phyloP scores from a whole-genome alignment of 2,888 invertebrate genomes.

The Harpalus rufipes region DNA sequence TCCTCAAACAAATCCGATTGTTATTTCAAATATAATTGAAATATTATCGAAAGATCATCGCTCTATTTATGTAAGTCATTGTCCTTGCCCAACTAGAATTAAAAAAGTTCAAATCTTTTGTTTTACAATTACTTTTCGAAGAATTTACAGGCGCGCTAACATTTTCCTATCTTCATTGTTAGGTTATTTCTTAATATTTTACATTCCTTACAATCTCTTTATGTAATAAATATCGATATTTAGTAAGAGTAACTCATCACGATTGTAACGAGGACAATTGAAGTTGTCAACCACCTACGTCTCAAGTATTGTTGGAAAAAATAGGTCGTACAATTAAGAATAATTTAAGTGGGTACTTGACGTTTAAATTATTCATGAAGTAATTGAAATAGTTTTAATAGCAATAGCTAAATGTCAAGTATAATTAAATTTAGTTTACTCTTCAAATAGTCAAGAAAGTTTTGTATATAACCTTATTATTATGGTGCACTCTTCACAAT shows the following conservation, averaged over 20 bases:
- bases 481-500: too few species aligned
- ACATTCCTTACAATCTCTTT: conserved; percentile 11
- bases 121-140: not conserved
- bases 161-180: not conserved
- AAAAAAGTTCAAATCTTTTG: not conserved
- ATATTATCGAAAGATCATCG: not conserved
- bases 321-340: not conserved
- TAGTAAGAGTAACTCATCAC: conserved; percentile 39
- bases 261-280: not conserved
- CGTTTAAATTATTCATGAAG: not conserved
- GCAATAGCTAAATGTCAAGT: not conserved
- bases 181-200: not conserved
- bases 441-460: not conserved
- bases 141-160: not conserved
- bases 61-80: not conserved
- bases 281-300: not conserved
- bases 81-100: not conserved
- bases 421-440: conserved; percentile 1
- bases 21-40: not conserved
- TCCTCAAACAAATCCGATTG: not conserved
- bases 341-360: not conserved
- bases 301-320: not conserved
- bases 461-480: not conserved
- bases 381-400: not conserved
- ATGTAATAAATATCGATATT: conserved; percentile 44